These are phyloP conservation scores for Trypoxylus dichotomus DNA, from an alignment of 1,140 invertebrate genomes.

Conservation along the genomic window DNA sequence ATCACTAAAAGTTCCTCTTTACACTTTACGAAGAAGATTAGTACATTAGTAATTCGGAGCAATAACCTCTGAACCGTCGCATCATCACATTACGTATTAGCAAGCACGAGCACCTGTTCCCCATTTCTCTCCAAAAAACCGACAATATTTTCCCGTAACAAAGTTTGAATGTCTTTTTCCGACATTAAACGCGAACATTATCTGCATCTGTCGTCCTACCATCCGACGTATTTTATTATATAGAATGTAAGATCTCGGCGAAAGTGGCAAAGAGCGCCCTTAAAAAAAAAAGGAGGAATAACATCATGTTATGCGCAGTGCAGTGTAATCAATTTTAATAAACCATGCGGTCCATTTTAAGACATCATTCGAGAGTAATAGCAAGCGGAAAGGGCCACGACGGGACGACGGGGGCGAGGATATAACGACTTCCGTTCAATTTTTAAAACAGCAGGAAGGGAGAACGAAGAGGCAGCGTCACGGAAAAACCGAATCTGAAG, in stretches of 20 bases:
- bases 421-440: slow-evolving; percentile 4
- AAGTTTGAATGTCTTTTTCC: not conserved
- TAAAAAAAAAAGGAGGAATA: not conserved
- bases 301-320: not conserved
- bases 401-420: not conserved
- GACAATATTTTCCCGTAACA: not conserved
- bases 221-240: not conserved
- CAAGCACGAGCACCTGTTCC: too few relatives aligned
- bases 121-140: too few relatives aligned
- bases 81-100: too few relatives aligned
- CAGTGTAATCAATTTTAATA: slow-evolving; percentile 8
- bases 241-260: not conserved
- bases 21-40: too few relatives aligned
- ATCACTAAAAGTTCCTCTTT: too few relatives aligned
- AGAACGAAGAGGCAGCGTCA: too few relatives aligned
- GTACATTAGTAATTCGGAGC: too few relatives aligned
- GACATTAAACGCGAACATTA: not conserved
- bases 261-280: not conserved
- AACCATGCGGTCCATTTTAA: slow-evolving; percentile 3
- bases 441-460: not conserved
- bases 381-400: not conserved
- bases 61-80: too few relatives aligned
- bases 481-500: too few relatives aligned
- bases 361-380: not conserved
- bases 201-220: not conserved